Percentiles rank a stretch among this genome's conserved stretches.
Evolutionary conservation across 2,888 invertebrate species (phyloP).

Genomic region (Hecatera dysodea): DNA sequence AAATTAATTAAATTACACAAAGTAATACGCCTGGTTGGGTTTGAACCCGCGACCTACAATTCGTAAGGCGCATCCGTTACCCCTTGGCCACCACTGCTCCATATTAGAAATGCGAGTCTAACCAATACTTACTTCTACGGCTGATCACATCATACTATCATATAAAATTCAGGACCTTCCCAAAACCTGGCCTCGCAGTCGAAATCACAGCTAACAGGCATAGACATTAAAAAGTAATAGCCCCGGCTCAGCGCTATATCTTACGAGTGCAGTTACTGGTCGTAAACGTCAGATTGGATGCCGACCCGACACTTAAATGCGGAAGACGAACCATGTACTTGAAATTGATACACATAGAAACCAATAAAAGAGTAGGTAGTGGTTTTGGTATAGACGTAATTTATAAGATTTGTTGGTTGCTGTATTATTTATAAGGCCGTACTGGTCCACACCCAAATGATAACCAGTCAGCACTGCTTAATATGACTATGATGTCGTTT

Average conservation of each 20-base stretch:
- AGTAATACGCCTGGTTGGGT: too few species aligned
- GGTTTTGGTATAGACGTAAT: not conserved
- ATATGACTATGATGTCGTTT: not conserved
- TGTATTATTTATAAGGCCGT: not conserved
- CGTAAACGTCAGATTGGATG: constrained; percentile 42
- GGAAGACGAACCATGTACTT: constrained; percentile 1
- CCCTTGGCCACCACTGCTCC: too few species aligned
- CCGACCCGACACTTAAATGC: constrained; percentile 26
- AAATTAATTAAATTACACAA: too few species aligned
- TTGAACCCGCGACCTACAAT: too few species aligned
- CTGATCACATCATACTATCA: not conserved
- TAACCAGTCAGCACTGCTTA: not conserved
- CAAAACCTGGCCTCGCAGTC: constrained; percentile 29
- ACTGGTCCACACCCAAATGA: not conserved
- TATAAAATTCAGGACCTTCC: not conserved
- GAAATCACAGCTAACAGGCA: constrained; percentile 31
- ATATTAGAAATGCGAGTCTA: too few species aligned
- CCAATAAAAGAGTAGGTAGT: constrained; percentile 4
- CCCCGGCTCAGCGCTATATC: constrained; percentile 12
- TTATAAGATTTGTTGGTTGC: not conserved
- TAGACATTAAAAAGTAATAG: constrained; percentile 47
- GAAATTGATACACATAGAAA: constrained; percentile 16
- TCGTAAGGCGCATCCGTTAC: too few species aligned
- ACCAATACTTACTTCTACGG: not conserved
- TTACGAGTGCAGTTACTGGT: constrained; percentile 31